A percentile compares a stretch with the other conserved stretches of the same genome.
Conservation (phyloP, 2,113 vertebrate genomes). For the Dromiciops gliroides region DNA sequence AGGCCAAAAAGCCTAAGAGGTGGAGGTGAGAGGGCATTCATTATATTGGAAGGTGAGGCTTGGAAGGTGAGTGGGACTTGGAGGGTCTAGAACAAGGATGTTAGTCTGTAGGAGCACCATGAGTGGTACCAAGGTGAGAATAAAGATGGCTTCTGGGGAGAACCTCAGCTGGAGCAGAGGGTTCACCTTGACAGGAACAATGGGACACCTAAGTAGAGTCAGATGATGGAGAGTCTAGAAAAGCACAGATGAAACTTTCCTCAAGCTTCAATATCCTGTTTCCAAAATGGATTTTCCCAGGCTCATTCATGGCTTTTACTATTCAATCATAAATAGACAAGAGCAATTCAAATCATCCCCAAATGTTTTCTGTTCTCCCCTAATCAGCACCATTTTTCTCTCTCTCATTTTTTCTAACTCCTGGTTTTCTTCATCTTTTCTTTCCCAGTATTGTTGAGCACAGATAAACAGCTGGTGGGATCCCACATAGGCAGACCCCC, state of each 20-base stretch:
- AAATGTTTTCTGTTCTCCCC: background rate
- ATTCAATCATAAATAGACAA: background rate
- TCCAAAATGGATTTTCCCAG: background rate
- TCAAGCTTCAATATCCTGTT: background rate
- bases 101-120: background rate
- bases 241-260: background rate
- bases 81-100: background rate
- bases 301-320: background rate
- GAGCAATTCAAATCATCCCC: background rate
- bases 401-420: background rate
- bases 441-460: background rate
- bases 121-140: background rate
- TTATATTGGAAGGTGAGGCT: background rate
- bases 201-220: background rate
- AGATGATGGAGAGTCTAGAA: background rate
- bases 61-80: background rate
- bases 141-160: background rate
- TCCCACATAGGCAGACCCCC: background rate
- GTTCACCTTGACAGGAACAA: background rate
- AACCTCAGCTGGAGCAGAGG: background rate
- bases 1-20: background rate
- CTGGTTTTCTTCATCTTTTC: background rate
- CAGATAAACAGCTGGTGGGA: background rate
- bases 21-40: background rate
- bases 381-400: background rate